phyloP scores from a whole-genome alignment of 2,113 vertebrate genomes.

The Muntiacus muntjak region DNA sequence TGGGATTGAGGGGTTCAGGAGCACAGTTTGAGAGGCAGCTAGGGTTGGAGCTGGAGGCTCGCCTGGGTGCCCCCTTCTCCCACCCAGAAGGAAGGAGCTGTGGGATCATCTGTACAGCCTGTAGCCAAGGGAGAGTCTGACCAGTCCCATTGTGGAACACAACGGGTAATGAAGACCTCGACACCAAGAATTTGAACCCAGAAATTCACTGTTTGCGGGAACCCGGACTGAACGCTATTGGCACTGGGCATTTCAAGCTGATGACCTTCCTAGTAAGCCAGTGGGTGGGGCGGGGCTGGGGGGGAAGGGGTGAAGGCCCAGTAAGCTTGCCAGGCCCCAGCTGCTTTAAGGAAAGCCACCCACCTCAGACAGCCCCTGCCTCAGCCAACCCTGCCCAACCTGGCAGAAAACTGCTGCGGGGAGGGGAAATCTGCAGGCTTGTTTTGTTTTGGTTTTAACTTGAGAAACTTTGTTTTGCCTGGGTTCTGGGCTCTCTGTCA shows the following conservation, averaged over 20 bases:
- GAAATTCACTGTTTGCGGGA: background rate
- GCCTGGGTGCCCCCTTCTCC: background rate
- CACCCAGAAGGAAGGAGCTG: background rate
- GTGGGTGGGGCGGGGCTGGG: background rate
- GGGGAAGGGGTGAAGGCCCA: background rate
- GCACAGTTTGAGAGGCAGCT: background rate
- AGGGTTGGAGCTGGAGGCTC: background rate
- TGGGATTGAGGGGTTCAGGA: background rate
- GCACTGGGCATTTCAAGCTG: background rate
- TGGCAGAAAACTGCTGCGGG: background rate
- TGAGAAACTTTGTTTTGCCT: slow-evolving; percentile 40
- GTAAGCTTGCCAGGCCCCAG: background rate
- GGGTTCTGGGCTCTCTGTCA: background rate
- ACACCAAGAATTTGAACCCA: background rate
- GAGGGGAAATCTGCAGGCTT: background rate
- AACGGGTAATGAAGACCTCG: background rate
- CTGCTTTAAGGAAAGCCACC: background rate
- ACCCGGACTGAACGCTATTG: background rate
- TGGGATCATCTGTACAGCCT: accelerated
- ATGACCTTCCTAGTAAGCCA: background rate
- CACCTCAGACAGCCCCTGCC: background rate
- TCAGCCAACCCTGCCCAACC: background rate
- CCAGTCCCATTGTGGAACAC: background rate
- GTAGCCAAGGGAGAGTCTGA: background rate
- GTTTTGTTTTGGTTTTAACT: slow-evolving; percentile 31